Conservation (phyloP, 2,888 invertebrate genomes). For the Caenorhabditis sp. region DNA sequence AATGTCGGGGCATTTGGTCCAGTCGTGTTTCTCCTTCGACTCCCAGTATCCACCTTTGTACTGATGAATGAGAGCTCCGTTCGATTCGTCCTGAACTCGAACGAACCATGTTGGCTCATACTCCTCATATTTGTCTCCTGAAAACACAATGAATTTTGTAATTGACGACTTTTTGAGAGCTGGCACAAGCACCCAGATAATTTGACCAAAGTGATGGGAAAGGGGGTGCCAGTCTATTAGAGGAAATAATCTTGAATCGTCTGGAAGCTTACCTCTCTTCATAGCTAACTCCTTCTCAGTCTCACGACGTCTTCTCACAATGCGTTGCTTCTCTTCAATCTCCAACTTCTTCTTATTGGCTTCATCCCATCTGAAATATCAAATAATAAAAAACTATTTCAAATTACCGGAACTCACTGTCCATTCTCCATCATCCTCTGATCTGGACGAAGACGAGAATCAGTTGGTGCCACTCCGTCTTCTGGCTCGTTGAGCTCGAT, state of each 20-base stretch:
- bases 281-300: constrained; percentile 88
- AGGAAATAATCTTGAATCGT: too few species aligned
- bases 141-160: too few species aligned
- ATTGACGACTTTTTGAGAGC: too few species aligned
- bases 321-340: constrained; percentile 96
- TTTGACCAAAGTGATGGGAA: too few species aligned
- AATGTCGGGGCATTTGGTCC: constrained; percentile 94
- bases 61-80: constrained; percentile 84
- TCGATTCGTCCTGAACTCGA: constrained; percentile 85
- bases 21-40: constrained; percentile 91
- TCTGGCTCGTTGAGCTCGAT: constrained; percentile 97
- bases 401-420: constrained; percentile 81
- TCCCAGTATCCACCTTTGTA: constrained; percentile 94
- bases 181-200: too few species aligned
- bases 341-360: constrained; percentile 88
- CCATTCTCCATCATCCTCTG: constrained; percentile 96
- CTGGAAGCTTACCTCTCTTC: constrained; percentile 84
- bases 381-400: background rate
- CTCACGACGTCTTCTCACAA: constrained; percentile 89
- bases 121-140: constrained; percentile 87
- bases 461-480: constrained; percentile 94
- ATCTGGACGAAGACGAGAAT: constrained; percentile 94
- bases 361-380: constrained; percentile 88
- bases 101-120: constrained; percentile 94
- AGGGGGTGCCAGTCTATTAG: too few species aligned